A percentile compares a stretch with the other conserved stretches of the same genome.
Conservation (phyloP, 2,113 vertebrate genomes). For the Geothlypis trichas region DNA sequence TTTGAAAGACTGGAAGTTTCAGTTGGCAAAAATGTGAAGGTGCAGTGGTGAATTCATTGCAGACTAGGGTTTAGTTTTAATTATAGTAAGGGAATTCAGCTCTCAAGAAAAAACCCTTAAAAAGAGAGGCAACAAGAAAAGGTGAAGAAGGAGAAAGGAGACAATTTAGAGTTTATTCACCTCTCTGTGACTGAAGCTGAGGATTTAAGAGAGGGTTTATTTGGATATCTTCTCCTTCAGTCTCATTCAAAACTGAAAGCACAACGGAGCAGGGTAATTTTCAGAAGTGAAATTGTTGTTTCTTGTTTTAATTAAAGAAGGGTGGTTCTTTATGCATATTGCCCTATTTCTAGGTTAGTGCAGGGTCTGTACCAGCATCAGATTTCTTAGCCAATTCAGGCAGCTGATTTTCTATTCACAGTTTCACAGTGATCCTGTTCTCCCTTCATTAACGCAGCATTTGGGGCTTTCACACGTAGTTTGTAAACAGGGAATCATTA, state of each 20-base stretch:
- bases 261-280: background rate
- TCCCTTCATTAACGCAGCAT: background rate
- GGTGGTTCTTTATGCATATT: background rate
- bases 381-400: background rate
- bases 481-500: background rate
- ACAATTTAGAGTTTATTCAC: background rate
- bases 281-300: background rate
- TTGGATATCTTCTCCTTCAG: background rate
- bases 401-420: background rate
- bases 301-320: background rate
- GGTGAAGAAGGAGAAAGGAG: background rate
- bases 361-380: background rate
- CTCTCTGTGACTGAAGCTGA: background rate
- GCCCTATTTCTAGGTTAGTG: background rate
- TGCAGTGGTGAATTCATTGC: background rate
- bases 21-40: constrained; percentile 15
- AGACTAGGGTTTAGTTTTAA: background rate
- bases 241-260: background rate
- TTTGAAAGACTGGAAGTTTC: constrained; percentile 29
- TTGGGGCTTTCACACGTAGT: background rate
- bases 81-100: background rate
- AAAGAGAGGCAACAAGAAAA: background rate
- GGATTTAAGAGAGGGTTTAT: background rate
- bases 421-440: background rate
- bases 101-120: background rate